These are phyloP conservation scores for Melipona beecheii DNA, from an alignment of 2,888 invertebrate genomes.

Conservation along the genomic window DNA sequence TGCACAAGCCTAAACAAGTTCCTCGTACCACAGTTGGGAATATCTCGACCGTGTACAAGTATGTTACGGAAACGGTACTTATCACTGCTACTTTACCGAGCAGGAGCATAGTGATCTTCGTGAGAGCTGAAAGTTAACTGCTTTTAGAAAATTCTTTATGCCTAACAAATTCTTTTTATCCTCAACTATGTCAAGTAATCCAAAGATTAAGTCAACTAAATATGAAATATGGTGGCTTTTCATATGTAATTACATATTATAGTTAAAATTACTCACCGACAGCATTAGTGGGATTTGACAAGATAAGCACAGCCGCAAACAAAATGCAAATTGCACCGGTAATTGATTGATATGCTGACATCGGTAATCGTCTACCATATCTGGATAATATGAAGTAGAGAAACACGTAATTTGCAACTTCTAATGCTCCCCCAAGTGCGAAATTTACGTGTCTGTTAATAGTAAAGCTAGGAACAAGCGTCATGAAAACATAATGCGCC, in stretches of 20 bases:
- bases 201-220: too few species aligned
- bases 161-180: too few species aligned
- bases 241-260: not conserved
- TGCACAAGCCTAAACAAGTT: constrained; percentile 84
- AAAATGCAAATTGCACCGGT: constrained; percentile 82
- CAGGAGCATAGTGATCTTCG: constrained; percentile 76
- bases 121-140: constrained; percentile 51
- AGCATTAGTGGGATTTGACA: constrained; percentile 64
- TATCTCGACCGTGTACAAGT: constrained; percentile 81
- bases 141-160: too few species aligned
- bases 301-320: constrained; percentile 78
- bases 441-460: constrained; percentile 85
- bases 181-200: too few species aligned
- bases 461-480: constrained; percentile 82
- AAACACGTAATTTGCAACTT: constrained; percentile 83
- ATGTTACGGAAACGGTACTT: constrained; percentile 84
- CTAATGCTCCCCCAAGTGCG: constrained; percentile 84
- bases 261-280: constrained; percentile 64
- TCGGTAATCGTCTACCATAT: constrained; percentile 83
- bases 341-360: constrained; percentile 82
- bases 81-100: constrained; percentile 84
- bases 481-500: constrained; percentile 84
- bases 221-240: too few species aligned
- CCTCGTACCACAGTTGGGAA: constrained; percentile 83
- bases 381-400: constrained; percentile 81